A percentile compares a stretch with the other conserved stretches of the same genome.
These are phyloP conservation scores for Acleris sparsana DNA, from an alignment of 2,888 invertebrate species.

Conservation along the genomic window DNA sequence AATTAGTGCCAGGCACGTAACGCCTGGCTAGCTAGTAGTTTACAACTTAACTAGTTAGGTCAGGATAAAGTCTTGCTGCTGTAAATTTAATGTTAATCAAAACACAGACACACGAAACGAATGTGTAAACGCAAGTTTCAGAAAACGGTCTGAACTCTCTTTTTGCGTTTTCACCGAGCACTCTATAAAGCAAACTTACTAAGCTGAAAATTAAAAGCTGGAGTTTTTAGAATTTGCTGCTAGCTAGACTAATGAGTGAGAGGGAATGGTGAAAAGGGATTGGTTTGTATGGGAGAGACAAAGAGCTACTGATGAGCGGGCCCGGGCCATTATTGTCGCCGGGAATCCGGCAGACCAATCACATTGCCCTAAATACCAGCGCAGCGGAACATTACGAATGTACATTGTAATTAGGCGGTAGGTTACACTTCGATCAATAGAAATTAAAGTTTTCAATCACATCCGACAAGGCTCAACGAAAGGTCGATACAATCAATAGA, in stretches of 20 bases:
- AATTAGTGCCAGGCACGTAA: constrained; percentile 43
- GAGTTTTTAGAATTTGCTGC: background rate
- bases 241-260: background rate
- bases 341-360: constrained; percentile 67
- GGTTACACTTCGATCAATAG: constrained; percentile 19
- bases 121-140: background rate
- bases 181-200: background rate
- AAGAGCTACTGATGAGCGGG: constrained; percentile 55
- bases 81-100: background rate
- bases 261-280: constrained; percentile 20
- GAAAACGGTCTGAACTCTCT: background rate
- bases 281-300: constrained; percentile 52
- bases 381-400: constrained; percentile 31
- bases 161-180: background rate
- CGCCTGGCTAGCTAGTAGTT: constrained; percentile 25
- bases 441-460: constrained; percentile 11
- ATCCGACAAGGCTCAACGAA: constrained; percentile 1
- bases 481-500: background rate
- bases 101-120: background rate
- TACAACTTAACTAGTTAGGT: constrained; percentile 21
- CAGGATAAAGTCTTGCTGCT: constrained; percentile 8
- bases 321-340: constrained; percentile 54
- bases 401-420: constrained; percentile 31
- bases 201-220: constrained; percentile 1
- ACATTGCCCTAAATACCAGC: constrained; percentile 66